Conservation (phyloP, 1,140 invertebrate genomes). For the Ceratina australensis region DNA sequence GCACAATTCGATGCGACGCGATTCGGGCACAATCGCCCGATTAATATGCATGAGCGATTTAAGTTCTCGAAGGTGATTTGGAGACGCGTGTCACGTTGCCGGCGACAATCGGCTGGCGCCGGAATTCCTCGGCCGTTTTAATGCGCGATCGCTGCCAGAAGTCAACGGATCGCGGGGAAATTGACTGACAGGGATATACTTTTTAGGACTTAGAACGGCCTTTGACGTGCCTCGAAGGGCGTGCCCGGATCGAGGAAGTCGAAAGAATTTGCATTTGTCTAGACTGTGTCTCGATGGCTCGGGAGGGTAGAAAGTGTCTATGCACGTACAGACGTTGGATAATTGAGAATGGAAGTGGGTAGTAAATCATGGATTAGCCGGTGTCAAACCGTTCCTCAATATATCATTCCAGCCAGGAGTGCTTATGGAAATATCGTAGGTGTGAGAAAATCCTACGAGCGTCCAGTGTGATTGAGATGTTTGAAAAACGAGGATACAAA, state of each 20-base stretch:
- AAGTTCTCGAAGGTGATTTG: background rate
- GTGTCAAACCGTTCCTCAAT: slow-evolving; percentile 13
- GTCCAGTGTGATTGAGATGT: slow-evolving; percentile 11
- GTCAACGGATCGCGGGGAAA: background rate
- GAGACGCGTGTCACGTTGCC: background rate
- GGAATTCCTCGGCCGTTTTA: background rate
- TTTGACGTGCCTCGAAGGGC: too few species aligned
- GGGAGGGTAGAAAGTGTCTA: background rate
- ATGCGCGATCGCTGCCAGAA: background rate
- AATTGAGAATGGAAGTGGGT: slow-evolving; percentile 8
- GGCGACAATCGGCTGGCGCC: background rate
- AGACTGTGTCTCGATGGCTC: background rate
- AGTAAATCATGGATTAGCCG: slow-evolving; percentile 22
- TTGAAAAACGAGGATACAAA: slow-evolving; percentile 9
- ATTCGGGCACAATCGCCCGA: slow-evolving; percentile 68
- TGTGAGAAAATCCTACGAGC: slow-evolving; percentile 4
- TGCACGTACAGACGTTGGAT: background rate
- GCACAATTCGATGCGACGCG: slow-evolving; percentile 51
- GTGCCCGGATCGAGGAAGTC: too few species aligned
- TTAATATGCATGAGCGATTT: slow-evolving; percentile 69
- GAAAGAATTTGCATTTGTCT: background rate
- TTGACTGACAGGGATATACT: background rate
- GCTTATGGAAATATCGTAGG: slow-evolving; percentile 17
- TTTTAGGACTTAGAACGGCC: too few species aligned
- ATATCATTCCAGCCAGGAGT: slow-evolving; percentile 16